Evolutionary conservation across 2,888 invertebrate species (phyloP), one percentile per base, ranked within the genome.

Genomic region (Drosophila monieri): DNA sequence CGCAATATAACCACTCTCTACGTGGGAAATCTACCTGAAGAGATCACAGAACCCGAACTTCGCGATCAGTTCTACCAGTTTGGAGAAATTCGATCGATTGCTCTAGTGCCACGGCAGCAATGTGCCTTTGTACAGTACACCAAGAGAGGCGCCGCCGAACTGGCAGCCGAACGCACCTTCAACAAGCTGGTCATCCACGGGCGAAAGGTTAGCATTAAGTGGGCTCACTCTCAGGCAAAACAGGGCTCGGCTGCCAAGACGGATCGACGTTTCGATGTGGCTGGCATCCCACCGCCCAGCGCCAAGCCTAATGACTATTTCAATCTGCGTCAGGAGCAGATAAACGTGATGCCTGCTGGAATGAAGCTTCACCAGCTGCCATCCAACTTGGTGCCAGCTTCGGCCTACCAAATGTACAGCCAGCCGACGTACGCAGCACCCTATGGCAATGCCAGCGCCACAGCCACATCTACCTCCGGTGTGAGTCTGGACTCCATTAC

Each of bases 51-150:
- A 86, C 96, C 97, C 71, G 98, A 98, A 85, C 93, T 99, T 46
- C 95, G 97, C 74, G 98, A 99, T 89, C 97, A 99, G 89, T 99
- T 99, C 92, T 99, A 99, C 92, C 99, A 99, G 90, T 99, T 96
- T 92, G 99, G 99, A 14, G 99, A 99, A 92, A 98, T 99, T 67
- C 94, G 99, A 78, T 96, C 96, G 0, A 94, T 99, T 18, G 98
- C 98, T 9, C 93, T 99, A 80, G 97, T 99, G 8, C 95, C 96
- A 0, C 95, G 97, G 75, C 98, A 99, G 80, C 97, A 97, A 88
- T 99, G 99, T 92, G 98, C 98, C 0, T 99, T 99, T 90, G 96
- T 99, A 2, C 98, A 99, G 90, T 99, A 97, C 91, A 98, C 99
- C 0, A 95, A 96, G 6, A 93, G 99, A 59, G 93, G 93, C 51